Evolutionary conservation across 2,888 invertebrate species (phyloP), one percentile per base, ranked within the genome.

Genomic region (Himalopsyche kuldschensis): DNA sequence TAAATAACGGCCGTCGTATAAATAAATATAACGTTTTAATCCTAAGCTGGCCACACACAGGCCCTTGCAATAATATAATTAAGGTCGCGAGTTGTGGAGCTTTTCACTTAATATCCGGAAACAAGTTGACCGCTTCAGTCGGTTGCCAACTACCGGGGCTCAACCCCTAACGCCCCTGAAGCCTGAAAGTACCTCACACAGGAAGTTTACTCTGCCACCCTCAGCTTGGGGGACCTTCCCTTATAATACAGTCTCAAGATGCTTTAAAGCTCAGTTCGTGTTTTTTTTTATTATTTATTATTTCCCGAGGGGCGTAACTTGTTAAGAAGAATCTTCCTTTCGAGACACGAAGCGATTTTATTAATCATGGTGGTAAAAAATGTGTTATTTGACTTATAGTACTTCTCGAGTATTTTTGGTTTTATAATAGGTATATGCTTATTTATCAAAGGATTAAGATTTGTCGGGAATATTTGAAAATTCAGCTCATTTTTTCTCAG

Each of bases 81-180:
- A 79, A 76, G 76, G 76, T 31, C 35, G 75, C 78, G 46, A 75
- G 79, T 76, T 79, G 82, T 32, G 75, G 55, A 79, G 82, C 82
- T 82, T 82, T 82, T 82, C 82, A 82, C 79, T 82, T 82, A 79
- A 82, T 82, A 82, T 82, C 82, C 48, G 82, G 79, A 79, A 82
- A 75, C 82, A 75, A 30, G 82, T 41, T 82, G 82, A 82, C 82
- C 82, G 78, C 75, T 75, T 48, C 11, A 55, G 32, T 32, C n/a
- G 32, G 32, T 46, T 48, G 35, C 32, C 48, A 41, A 35, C 69
- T 8, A 55, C 35, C 35, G 46, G 80, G 48, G 46, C 69, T 20
- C 55, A 55, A 20, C 47, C n/a, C 30, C 80, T 55, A 76, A 24
- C 81, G 35, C 76, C 20, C 55, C 55, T 24, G 55, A 55, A 55